Base-by-base conservation (phyloP, 2,797 vertebrate species). In the Neostethus bicornis region DNA sequence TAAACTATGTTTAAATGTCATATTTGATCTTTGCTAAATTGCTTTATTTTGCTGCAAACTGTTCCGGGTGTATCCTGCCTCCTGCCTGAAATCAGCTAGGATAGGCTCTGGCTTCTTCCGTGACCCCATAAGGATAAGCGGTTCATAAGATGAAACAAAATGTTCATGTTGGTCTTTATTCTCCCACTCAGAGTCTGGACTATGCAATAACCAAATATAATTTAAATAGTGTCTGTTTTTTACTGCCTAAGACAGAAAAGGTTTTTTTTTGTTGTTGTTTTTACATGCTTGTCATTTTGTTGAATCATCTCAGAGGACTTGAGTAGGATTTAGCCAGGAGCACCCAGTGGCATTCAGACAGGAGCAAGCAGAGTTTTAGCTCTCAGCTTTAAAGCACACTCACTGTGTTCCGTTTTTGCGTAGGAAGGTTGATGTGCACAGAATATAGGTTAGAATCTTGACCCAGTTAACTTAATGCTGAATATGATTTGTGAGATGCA, bases 331-430 rank as follows among this genome's bases (percentile, higher is more conserved):
- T 39, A 43, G 76, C 82, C 77, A 44, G 43, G n/a, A 80, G 81
- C 72, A 1, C 28, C 43, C 20, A 4, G 52, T 80, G 77, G 63
- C 70, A 80, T 85, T 86, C 72, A 79, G 52, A 77, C 34, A 50
- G 50, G 47, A 66, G 46, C 31, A 49, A 14, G 28, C 21, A 70
- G 35, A 49, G 58, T 78, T 71, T 75, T 46, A 61, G 71, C 77
- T 81, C 41, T 49, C 37, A 73, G 80, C 68, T 23, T 52, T 70
- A 64, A 73, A 71, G 54, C 60, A 63, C 74, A 60, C 69, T 41
- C 61, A 21, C 51, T 41, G 41, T 11, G 43, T 66, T 70, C 41
- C 20, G 31, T 42, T 68, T n/a, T 49, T 70, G 56, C 12, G 56
- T 78, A 49, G 68, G 72, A 42, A 58, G 51, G 41, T 34, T 61